Conservation (phyloP, 1,140 invertebrate genomes). For the Drosophila jambulina region DNA sequence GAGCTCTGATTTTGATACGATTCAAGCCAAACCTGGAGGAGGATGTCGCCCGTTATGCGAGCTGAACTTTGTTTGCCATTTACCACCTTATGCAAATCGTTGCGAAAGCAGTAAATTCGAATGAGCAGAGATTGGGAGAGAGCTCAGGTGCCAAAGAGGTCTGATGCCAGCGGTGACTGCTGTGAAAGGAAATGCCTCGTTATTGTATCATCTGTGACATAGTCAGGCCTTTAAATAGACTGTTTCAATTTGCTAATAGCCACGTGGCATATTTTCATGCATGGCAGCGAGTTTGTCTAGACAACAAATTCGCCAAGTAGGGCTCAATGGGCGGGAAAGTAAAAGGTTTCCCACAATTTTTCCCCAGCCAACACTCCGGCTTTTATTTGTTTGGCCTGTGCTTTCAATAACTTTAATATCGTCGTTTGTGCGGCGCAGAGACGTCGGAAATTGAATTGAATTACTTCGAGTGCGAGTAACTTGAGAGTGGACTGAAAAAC, state of each 20-base stretch:
- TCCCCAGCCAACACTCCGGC: slow-evolving; percentile 1
- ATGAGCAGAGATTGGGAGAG: not conserved
- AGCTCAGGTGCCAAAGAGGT: slow-evolving; percentile 18
- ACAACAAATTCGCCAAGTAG: slow-evolving; percentile 64
- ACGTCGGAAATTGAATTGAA: slow-evolving; percentile 59
- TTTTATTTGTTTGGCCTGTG: slow-evolving; percentile 49
- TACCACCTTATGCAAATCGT: slow-evolving; percentile 66
- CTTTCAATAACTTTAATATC: slow-evolving; percentile 73
- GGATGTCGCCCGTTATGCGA: slow-evolving; percentile 7
- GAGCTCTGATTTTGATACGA: slow-evolving; percentile 17
- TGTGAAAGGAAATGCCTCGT: slow-evolving; percentile 31
- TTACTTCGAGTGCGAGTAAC: slow-evolving; percentile 57
- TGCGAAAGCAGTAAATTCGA: slow-evolving; percentile 25
- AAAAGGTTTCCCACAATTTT: slow-evolving; percentile 67
- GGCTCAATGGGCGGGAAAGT: slow-evolving; percentile 39
- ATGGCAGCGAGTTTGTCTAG: slow-evolving; percentile 56
- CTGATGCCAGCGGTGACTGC: slow-evolving; percentile 46
- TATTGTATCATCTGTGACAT: slow-evolving; percentile 33
- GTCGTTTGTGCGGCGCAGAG: slow-evolving; percentile 54
- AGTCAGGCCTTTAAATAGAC: slow-evolving; percentile 45
- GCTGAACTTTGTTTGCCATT: slow-evolving; percentile 61
- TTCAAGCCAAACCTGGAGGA: slow-evolving; percentile 3
- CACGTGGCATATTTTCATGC: slow-evolving; percentile 68
- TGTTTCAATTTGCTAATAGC: slow-evolving; percentile 72
- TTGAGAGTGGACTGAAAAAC: slow-evolving; percentile 29